A percentile compares a stretch with the other conserved stretches of the same genome.
phyloP scores from a whole-genome alignment of 1,140 invertebrate genomes.

The Pseudomyrmex pallidus region DNA sequence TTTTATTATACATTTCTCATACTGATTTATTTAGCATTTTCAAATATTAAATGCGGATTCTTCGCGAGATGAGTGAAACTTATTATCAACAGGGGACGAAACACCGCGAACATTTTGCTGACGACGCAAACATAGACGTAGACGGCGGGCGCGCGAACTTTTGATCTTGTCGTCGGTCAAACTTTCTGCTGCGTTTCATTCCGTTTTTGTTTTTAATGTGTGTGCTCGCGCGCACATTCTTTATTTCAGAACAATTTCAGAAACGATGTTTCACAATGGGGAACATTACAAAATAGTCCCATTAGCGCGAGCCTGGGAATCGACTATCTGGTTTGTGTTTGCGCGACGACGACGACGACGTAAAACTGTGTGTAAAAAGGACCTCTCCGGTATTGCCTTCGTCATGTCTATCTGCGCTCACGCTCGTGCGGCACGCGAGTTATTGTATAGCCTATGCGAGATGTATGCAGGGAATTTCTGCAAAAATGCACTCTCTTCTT shows the following conservation, averaged over 20 bases:
- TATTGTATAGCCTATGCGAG: background rate
- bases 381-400: slow-evolving; percentile 17
- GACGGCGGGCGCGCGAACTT: background rate
- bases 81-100: background rate
- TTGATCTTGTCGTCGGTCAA: background rate
- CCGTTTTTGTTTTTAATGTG: background rate
- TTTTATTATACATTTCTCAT: background rate
- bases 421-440: background rate
- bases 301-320: slow-evolving; percentile 16
- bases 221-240: background rate
- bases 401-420: slow-evolving; percentile 25
- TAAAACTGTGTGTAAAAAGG: slow-evolving; percentile 35
- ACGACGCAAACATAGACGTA: background rate
- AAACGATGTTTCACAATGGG: background rate
- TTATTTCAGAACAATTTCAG: slow-evolving; percentile 38
- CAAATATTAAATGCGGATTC: background rate
- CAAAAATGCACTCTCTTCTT: slow-evolving; percentile 22
- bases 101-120: background rate
- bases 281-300: slow-evolving; percentile 18
- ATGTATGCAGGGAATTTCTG: slow-evolving; percentile 2
- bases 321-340: slow-evolving; percentile 9
- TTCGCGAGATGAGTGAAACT: background rate
- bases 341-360: background rate
- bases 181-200: background rate
- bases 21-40: no score